Evolutionary conservation across 37 sponge, comb jelly and placozoan species (phyloP).

Genomic region (Halichondria panicea): DNA sequence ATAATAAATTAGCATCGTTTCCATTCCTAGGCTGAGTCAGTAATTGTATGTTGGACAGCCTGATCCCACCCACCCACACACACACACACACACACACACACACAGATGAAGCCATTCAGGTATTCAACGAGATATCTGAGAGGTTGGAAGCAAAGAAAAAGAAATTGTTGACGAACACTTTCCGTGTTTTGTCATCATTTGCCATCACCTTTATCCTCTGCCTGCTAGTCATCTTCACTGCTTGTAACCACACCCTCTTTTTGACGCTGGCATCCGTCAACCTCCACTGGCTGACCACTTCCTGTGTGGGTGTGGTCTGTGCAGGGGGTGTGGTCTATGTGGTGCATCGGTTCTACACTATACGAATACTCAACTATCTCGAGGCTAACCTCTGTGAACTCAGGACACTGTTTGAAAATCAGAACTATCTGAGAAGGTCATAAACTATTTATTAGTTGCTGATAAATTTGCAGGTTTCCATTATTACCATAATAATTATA

Average conservation of each 20-base stretch:
- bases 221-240: neutral
- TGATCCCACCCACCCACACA: neutral
- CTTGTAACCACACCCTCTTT: neutral
- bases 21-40: no score
- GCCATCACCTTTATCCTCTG: neutral
- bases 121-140: neutral
- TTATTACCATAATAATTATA: neutral
- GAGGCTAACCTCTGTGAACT: conserved; percentile 21
- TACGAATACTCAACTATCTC: conserved; percentile 4
- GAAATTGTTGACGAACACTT: neutral
- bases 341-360: neutral
- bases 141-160: neutral
- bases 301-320: neutral
- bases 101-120: conserved; percentile 24
- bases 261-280: neutral
- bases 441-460: neutral
- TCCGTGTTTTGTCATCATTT: neutral
- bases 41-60: no score
- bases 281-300: conserved; percentile 2
- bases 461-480: neutral
- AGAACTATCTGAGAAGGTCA: neutral
- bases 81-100: conserved; percentile 3
- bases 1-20: no score
- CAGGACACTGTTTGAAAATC: neutral
- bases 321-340: conserved; percentile 3